Base-by-base conservation (phyloP, 1,140 invertebrate genomes). In the Phthorimaea operculella region DNA sequence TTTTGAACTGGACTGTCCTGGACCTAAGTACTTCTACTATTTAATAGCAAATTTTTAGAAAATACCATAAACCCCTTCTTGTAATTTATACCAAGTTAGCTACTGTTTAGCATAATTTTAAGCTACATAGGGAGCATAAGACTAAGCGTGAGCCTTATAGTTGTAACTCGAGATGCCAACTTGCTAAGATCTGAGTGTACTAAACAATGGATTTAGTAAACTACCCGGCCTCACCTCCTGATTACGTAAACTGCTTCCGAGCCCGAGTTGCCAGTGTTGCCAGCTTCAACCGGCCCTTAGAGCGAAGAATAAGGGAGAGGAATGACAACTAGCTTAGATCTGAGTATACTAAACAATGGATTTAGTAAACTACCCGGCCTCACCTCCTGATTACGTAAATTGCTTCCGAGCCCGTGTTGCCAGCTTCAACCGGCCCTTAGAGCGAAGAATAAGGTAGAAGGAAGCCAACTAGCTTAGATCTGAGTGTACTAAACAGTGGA, bases 241-340 rank as follows among this genome's bases (percentile, higher is more conserved):
- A 47, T 47, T 47, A 47, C 44, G 44, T 47, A 47, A 47, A 16
- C 16, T 47, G 44, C 44, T 47, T 47, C 44, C 36, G 36, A 39
- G 10, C n/a, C 36, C 36, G 36, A 28, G 2, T 28, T 28, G 36
- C 36, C n/a, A 39, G 10, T 12, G 36, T 9, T 39, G 36, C 21
- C 21, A 28, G 6, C 21, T 28, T 6, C 21, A 6, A 4, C 2
- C 21, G 21, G 6, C 21, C 21, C 21, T 28, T 6, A 28, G 21
- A 28, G 21, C 21, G 2, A 28, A 28, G 21, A 28, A 28, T 28
- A 28, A 28, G 21, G 21, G 21, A 28, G 21, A 28, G 44, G 16
- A 15, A 4, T 17, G 42, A 5, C 14, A 45, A 45, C 14, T 45
- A 10, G 6, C 14, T 45, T 6, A 11, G 33, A 34, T 45, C 42